phyloP scores from a whole-genome alignment of 2,888 invertebrate species.

The Ceramica pisi region DNA sequence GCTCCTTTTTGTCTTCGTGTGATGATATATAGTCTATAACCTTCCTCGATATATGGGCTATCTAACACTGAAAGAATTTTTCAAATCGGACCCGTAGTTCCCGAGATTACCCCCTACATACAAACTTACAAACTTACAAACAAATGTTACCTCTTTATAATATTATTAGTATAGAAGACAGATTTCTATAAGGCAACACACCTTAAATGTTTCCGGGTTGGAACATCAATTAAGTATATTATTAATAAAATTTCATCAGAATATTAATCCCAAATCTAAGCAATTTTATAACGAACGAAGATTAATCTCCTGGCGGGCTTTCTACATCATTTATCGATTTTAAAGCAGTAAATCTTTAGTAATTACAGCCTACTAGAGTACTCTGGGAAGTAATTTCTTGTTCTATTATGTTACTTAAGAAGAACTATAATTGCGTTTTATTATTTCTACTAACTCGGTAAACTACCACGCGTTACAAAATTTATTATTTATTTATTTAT shows the following conservation, averaged over 20 bases:
- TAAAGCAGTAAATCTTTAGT: constrained; percentile 33
- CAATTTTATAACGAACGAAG: constrained; percentile 33
- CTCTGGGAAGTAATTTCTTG: constrained; percentile 20
- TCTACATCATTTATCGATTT: constrained; percentile 48
- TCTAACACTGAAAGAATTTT: too few relatives aligned
- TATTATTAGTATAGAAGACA: too few relatives aligned
- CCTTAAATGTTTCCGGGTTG: neutral
- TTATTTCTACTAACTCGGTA: neutral
- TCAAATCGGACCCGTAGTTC: too few relatives aligned
- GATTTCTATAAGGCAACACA: constrained; percentile 6
- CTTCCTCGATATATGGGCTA: too few relatives aligned
- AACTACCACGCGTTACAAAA: neutral
- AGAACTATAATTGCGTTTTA: neutral
- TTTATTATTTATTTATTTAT: too few relatives aligned
- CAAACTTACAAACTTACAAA: too few relatives aligned
- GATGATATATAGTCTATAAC: too few relatives aligned
- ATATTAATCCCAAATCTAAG: constrained; percentile 23
- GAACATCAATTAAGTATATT: constrained; percentile 15
- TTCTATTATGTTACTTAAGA: constrained; percentile 1
- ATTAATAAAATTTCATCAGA: constrained; percentile 16
- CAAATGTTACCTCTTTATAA: too few relatives aligned
- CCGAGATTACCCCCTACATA: too few relatives aligned
- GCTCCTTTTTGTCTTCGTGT: too few relatives aligned
- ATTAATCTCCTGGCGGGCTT: constrained; percentile 26
- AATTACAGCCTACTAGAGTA: constrained; percentile 7